phyloP scores from a whole-genome alignment of 2,888 invertebrate genomes.

The Drosophila villosipedis region DNA sequence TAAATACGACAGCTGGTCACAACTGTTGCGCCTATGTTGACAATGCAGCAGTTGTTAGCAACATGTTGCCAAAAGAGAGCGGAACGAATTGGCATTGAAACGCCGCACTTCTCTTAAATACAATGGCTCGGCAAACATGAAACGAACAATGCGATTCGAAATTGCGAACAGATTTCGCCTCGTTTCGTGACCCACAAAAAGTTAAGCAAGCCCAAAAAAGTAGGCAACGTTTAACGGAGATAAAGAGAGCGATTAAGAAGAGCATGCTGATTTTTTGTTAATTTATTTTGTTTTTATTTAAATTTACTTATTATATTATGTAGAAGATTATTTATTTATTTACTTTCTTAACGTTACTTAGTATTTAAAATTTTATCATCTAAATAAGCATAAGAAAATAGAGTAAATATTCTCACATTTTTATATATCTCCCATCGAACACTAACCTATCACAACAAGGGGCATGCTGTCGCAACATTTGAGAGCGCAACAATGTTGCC shows the following conservation, averaged over 20 bases:
- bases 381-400: not conserved
- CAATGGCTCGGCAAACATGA: not conserved
- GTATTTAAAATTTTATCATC: not conserved
- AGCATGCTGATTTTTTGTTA: too few species aligned
- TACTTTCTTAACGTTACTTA: not conserved
- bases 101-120: slow-evolving; percentile 36
- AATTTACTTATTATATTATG: not conserved
- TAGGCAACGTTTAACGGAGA: slow-evolving; percentile 14
- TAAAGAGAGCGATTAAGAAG: not conserved
- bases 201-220: slow-evolving; percentile 4
- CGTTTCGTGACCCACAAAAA: slow-evolving; percentile 31
- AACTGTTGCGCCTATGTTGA: slow-evolving; percentile 64
- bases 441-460: slow-evolving; percentile 65
- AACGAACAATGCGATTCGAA: not conserved
- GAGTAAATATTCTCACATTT: not conserved
- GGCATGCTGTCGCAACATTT: slow-evolving; percentile 36
- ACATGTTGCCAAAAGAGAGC: slow-evolving; percentile 73
- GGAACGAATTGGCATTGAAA: slow-evolving; percentile 63
- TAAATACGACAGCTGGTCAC: slow-evolving; percentile 47
- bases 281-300: too few species aligned
- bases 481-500: slow-evolving; percentile 64
- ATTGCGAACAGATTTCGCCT: slow-evolving; percentile 1
- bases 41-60: slow-evolving; percentile 23
- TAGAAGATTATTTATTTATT: not conserved
- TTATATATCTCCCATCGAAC: not conserved